Percentiles rank a stretch among this genome's conserved stretches.
phyloP scores from a whole-genome alignment of 92 coral and sea anemone genomes.

The Palythoa grandis region DNA sequence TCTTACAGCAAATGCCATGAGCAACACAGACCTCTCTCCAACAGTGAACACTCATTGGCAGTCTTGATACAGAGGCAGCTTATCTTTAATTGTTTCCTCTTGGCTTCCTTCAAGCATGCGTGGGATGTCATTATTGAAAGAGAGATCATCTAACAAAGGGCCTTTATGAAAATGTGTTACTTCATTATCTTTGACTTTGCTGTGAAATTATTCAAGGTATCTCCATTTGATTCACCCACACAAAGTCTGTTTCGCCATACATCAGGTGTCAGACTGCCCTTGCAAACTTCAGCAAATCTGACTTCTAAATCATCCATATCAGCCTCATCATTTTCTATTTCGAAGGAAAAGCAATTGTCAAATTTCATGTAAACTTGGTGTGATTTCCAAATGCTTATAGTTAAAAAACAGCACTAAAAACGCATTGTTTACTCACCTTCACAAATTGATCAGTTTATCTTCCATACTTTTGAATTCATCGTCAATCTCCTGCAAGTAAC shows the following conservation, averaged over 20 bases:
- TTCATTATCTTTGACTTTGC: conserved; percentile 10
- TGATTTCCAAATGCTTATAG: too few relatives aligned
- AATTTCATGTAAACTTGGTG: too few relatives aligned
- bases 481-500: too few relatives aligned
- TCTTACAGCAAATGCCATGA: conserved; percentile 25
- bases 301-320: too few relatives aligned
- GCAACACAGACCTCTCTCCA: conserved; percentile 17
- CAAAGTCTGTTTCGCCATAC: neutral
- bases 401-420: too few relatives aligned
- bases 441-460: too few relatives aligned
- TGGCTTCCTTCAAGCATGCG: conserved; percentile 10
- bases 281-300: neutral
- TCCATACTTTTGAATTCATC: too few relatives aligned
- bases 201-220: neutral
- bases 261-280: neutral
- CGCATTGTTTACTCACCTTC: too few relatives aligned
- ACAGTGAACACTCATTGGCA: conserved; percentile 18
- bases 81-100: neutral
- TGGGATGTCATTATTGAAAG: conserved; percentile 35
- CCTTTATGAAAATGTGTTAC: conserved; percentile 4
- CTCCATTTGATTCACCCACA: neutral
- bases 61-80: neutral
- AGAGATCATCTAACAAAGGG: conserved; percentile 17
- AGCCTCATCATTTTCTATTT: too few relatives aligned
- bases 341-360: too few relatives aligned